phyloP scores from a whole-genome alignment of 2,888 invertebrate species.

The Tetragnatha montana region DNA sequence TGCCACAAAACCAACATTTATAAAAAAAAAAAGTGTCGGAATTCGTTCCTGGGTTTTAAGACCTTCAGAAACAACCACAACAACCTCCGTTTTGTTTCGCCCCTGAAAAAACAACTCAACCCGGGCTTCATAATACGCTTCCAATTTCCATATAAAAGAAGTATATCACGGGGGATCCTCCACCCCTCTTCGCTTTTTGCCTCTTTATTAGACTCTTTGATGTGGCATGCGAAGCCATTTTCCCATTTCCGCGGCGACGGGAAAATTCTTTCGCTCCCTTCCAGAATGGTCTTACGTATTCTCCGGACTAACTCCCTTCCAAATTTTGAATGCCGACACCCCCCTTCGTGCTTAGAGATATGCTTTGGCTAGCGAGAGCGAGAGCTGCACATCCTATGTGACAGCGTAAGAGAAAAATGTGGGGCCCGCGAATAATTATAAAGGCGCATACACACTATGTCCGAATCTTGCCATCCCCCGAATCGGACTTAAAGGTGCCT shows the following conservation, averaged over 20 bases:
- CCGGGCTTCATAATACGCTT: slow-evolving; percentile 53
- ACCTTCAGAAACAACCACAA: slow-evolving; percentile 15
- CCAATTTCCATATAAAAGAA: slow-evolving; percentile 69
- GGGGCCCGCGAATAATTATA: too few species aligned
- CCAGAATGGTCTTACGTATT: slow-evolving; percentile 57
- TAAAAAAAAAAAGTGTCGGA: slow-evolving; percentile 1
- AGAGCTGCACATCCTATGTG: too few species aligned
- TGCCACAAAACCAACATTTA: slow-evolving; percentile 23
- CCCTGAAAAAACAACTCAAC: not conserved
- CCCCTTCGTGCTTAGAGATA: not conserved
- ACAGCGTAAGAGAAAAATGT: too few species aligned
- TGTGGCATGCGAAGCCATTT: slow-evolving; percentile 17
- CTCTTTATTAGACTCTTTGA: slow-evolving; percentile 45
- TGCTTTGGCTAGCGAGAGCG: too few species aligned
- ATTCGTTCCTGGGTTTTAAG: slow-evolving; percentile 2
- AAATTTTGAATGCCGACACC: slow-evolving; percentile 20
- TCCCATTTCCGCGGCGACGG: slow-evolving; percentile 48
- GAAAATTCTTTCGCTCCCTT: slow-evolving; percentile 45
- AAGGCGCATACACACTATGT: too few species aligned
- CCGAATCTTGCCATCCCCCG: too few species aligned
- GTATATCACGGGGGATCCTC: slow-evolving; percentile 39
- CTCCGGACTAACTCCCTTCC: not conserved
- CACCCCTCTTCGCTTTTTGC: not conserved
- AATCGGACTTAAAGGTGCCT: too few species aligned
- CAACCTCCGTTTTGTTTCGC: slow-evolving; percentile 15